Evolutionary conservation across 1,140 invertebrate genomes (phyloP).

Genomic region (Parasteatoda tepidariorum): DNA sequence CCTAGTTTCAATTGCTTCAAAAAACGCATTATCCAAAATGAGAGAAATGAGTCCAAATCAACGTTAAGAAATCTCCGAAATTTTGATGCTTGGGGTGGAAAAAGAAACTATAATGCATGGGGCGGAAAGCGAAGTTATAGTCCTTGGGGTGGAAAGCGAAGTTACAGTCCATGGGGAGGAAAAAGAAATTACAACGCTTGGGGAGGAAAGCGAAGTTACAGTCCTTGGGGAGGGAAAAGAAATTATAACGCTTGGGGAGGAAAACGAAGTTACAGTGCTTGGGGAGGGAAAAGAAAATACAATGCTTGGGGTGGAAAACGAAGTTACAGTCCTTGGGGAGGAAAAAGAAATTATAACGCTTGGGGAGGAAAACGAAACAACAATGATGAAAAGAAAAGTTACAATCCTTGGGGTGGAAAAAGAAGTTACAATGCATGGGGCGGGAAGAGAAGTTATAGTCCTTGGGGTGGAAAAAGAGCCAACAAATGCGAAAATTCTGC

Average conservation of each 20-base stretch:
- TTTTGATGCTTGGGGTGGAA: not conserved
- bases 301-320: not conserved
- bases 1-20: not conserved
- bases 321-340: not conserved
- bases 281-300: not conserved
- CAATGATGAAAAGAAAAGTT: not conserved
- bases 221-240: conserved; percentile 23
- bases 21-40: not conserved
- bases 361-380: not conserved
- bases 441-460: conserved; percentile 11
- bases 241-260: not conserved
- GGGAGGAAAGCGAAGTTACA: not conserved
- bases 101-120: conserved; percentile 23
- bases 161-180: conserved; percentile 33
- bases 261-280: not conserved
- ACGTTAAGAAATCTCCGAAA: not conserved
- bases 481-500: no score
- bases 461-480: conserved; percentile 38
- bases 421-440: not conserved
- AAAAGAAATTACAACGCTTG: not conserved
- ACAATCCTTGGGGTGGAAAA: not conserved
- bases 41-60: not conserved
- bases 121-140: conserved; percentile 12
- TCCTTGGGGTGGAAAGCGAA: conserved; percentile 3
- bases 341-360: not conserved